Evolutionary conservation across 2,888 invertebrate species (phyloP).

Genomic region (Alloplasta piceator): DNA sequence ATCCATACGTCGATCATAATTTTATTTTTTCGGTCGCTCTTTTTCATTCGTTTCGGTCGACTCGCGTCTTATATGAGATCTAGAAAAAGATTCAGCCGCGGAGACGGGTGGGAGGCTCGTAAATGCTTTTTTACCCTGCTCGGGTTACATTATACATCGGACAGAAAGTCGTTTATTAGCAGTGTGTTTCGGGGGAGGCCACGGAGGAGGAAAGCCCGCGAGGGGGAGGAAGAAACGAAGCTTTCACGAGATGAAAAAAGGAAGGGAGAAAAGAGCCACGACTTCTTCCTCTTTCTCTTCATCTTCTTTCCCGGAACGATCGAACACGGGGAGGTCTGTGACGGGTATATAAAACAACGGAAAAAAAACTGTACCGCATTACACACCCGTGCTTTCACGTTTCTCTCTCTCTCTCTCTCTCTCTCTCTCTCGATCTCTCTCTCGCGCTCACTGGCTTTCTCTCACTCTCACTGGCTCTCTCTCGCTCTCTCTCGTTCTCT

Average conservation of each 20-base stretch:
- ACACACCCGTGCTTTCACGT: too few species aligned
- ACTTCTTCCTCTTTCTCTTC: not conserved
- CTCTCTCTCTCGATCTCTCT: constrained; percentile 1
- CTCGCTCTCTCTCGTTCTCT: constrained; percentile 13
- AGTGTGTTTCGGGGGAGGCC: constrained; percentile 11
- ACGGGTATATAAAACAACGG: constrained; percentile 21
- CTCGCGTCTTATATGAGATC: constrained; percentile 19
- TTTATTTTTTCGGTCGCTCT: not conserved
- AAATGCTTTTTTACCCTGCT: constrained; percentile 23
- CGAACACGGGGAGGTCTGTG: constrained; percentile 31
- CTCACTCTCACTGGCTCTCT: constrained; percentile 20
- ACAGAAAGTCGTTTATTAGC: constrained; percentile 46
- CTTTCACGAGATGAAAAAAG: constrained; percentile 21
- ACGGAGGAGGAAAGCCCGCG: constrained; percentile 34
- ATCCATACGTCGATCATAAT: constrained; percentile 1
- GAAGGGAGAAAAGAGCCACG: not conserved
- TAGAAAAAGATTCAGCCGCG: constrained; percentile 55
- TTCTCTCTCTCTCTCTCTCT: too few species aligned
- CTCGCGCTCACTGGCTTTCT: constrained; percentile 13
- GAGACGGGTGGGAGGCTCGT: constrained; percentile 12
- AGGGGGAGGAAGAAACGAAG: constrained; percentile 11
- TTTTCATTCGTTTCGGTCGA: not conserved
- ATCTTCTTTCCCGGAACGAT: constrained; percentile 34
- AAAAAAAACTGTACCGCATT: too few species aligned
- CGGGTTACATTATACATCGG: constrained; percentile 34